These are phyloP conservation scores for Cryptocheilus praepositus DNA, from an alignment of 2,888 invertebrate species.

Conservation along the genomic window DNA sequence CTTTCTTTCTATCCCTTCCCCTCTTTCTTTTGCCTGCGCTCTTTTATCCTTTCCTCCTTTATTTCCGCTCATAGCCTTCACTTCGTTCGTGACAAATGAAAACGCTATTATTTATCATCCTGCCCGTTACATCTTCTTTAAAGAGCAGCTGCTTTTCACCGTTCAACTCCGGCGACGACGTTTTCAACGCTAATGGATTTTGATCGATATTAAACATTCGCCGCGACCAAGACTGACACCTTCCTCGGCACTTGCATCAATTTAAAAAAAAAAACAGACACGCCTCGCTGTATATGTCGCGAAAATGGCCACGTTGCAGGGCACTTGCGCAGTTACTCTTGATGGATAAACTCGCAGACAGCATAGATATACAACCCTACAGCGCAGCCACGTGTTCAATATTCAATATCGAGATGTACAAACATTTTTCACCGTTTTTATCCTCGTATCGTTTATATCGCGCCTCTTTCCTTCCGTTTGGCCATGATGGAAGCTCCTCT, in stretches of 20 bases:
- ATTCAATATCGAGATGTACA: background rate
- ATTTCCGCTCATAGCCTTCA: constrained; percentile 19
- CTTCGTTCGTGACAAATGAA: constrained; percentile 41
- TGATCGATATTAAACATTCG: no score
- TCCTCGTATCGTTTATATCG: background rate
- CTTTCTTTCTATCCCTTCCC: constrained; percentile 12
- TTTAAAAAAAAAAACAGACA: no score
- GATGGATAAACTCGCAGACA: no score
- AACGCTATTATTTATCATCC: constrained; percentile 51
- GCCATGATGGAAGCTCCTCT: constrained; percentile 4
- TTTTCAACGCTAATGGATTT: background rate
- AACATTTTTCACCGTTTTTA: constrained; percentile 5
- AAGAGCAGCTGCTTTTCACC: background rate
- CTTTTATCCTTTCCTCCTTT: constrained; percentile 20
- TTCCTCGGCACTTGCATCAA: no score
- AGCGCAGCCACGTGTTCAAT: no score
- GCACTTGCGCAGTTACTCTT: no score
- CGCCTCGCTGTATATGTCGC: no score
- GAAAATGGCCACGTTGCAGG: no score
- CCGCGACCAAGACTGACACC: no score
- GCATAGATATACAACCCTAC: no score
- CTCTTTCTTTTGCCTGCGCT: constrained; percentile 18
- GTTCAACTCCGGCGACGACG: background rate
- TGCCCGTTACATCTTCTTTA: constrained; percentile 26
- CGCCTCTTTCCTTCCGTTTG: no score